Evolutionary conservation across 2,888 invertebrate genomes (phyloP), one percentile per base, ranked within the genome.

Genomic region (Tenthredo livida): DNA sequence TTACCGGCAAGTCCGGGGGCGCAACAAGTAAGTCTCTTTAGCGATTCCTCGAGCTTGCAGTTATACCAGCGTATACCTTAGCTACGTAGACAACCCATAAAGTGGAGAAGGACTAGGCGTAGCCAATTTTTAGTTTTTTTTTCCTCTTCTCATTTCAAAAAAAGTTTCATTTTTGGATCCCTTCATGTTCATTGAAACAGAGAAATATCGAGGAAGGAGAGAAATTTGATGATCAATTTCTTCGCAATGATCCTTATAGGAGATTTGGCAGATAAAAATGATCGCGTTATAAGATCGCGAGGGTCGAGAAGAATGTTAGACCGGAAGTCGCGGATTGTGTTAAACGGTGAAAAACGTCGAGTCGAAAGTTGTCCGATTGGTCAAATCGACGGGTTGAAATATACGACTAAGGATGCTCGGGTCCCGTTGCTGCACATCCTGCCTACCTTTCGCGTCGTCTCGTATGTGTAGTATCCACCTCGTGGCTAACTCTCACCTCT

Each of bases 341-440:
- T 50, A 33, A 33, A 54, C 25, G 21, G n/a, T 50, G 50, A 50
- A 40, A 33, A 80, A 80, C 40, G n/a, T 80, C 4, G 40, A 61
- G 47, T 40, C 61, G 61, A 80, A 61, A 80, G 37, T 61, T 80
- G 80, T 40, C 37, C 80, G 80, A 80, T 77, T 77, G 77, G 77
- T 77, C 47, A 77, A 77, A 77, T 80, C 80, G 80, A 80, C 80
- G 61, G 80, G 58, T 58, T 47, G 9, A 61, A 80, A 80, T 80
- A 61, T 80, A 80, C 61, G 80, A 40, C 40, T 80, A 61, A 80
- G 80, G 80, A 80, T 61, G 58, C 80, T 58, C 12, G 61, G 80
- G 40, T 80, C 80, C 80, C 80, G 80, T 80, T 80, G 77, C 77
- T 77, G 80, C 80, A 80, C 80, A 80, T 80, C 80, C 80, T 80